Evolutionary conservation across 2,797 vertebrate species (phyloP), one percentile per base, ranked within the genome.

Genomic region (Falco concolor): DNA sequence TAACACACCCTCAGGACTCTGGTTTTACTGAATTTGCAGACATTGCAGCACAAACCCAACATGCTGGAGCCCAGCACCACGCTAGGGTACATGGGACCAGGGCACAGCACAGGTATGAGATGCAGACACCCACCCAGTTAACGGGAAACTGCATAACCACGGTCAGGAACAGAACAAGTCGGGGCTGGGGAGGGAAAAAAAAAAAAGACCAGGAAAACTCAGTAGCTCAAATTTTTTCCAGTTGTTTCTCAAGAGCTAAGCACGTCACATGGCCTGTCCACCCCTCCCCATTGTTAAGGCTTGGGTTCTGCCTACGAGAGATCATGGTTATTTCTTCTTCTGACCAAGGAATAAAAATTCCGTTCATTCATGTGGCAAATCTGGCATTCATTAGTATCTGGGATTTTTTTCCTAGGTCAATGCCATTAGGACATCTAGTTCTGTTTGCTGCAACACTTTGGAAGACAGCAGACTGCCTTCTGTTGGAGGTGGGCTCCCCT

Each of bases 121-220:
- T 8, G 74, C 40, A 89, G 84, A 91, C 92, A 95, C 90, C 87
- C 84, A 82, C 95, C 85, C 77, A 86, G 78, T 56, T 87, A 97
- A 96, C 93, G 96, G 95, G 96, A 97, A 97, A 91, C 95, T 77
- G 80, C 23, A 14, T 76, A 87, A 88, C 89, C 96, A 94, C 87
- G 38, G 84, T 80, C 80, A 57, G 97, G 97, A 89, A 70, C 96
- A 97, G 90, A 95, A 94, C 64, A 89, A 84, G 83, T 28, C 90
- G 75, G 42, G 44, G 17, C 8, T 8, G 18, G 18, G 18, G 40
- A 16, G 44, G 17, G 9, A 44, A 44, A 44, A 80, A 89, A 89
- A 61, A 47, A 54, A 9, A 9, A 21, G 17, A 65, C 72, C 68
- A 69, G 49, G 90, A 95, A 93, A 77, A 54, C 36, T 34, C 87